phyloP scores from a whole-genome alignment of 2,797 vertebrate genomes.

The Labroides dimidiatus region DNA sequence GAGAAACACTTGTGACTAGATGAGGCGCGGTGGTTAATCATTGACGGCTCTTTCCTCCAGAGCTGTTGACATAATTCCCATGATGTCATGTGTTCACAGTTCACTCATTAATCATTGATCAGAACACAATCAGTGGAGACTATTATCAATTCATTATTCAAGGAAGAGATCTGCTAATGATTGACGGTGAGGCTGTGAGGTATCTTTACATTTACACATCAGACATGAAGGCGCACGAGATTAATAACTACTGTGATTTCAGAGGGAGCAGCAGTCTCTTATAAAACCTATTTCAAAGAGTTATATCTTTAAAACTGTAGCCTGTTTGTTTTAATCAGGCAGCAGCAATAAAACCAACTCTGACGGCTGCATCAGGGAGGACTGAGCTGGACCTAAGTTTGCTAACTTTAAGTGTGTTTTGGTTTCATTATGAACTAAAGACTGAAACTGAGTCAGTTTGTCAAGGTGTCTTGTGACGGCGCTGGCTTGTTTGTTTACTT shows the following conservation, averaged over 20 bases:
- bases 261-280: neutral
- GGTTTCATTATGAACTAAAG: too few species aligned
- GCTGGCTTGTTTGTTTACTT: too few species aligned
- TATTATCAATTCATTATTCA: slow-evolving; percentile 12
- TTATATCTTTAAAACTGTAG: too few species aligned
- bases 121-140: neutral
- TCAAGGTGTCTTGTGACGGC: too few species aligned
- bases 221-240: neutral
- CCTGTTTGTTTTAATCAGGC: too few species aligned
- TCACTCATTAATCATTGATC: slow-evolving; percentile 60
- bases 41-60: slow-evolving; percentile 39
- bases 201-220: neutral
- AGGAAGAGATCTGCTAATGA: slow-evolving; percentile 21
- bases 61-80: slow-evolving; percentile 48
- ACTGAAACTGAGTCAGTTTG: too few species aligned
- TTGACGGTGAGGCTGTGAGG: slow-evolving; percentile 5
- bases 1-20: neutral
- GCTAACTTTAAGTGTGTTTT: too few species aligned
- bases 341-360: too few species aligned
- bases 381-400: too few species aligned
- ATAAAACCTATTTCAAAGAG: too few species aligned
- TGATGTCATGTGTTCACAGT: slow-evolving; percentile 67
- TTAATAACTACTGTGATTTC: neutral
- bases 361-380: too few species aligned
- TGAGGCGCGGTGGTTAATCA: slow-evolving; percentile 43